Percentiles rank a stretch among this genome's conserved stretches.
Conservation (phyloP, 2,113 vertebrate genomes). For the Tachysurus vachellii region DNA sequence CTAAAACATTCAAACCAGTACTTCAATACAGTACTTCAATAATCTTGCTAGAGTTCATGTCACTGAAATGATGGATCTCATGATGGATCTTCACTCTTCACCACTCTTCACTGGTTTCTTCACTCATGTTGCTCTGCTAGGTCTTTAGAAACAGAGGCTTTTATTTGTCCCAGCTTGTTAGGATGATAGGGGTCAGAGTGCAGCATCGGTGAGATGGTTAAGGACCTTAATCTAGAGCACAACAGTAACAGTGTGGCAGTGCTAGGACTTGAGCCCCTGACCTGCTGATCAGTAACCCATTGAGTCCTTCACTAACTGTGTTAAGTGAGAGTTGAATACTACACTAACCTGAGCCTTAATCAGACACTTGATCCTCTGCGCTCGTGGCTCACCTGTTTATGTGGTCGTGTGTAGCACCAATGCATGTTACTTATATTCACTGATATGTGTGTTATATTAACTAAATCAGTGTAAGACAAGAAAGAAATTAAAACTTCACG, state of each 20-base stretch:
- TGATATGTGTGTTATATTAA: no score
- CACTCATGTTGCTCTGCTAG: not conserved
- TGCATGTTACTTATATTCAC: no score
- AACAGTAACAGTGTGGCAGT: not conserved
- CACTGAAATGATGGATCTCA: not conserved
- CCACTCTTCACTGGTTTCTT: not conserved
- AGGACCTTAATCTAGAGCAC: no score
- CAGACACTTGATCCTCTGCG: not conserved
- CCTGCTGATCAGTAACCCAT: not conserved
- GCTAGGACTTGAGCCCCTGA: not conserved
- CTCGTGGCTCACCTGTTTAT: not conserved
- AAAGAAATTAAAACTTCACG: no score
- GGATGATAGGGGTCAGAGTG: not conserved
- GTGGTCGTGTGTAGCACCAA: no score
- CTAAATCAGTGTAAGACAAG: no score
- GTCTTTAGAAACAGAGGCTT: not conserved
- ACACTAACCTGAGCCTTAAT: not conserved
- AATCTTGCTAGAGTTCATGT: not conserved
- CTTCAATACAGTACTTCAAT: not conserved
- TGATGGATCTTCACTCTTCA: not conserved
- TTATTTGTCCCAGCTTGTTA: not conserved
- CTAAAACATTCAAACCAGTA: not conserved
- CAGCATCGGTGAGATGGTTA: not conserved
- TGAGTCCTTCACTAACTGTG: not conserved
- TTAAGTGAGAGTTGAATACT: not conserved